These are phyloP conservation scores for Eucidaris tribuloides DNA, from an alignment of 35 echinoderm and acorn worm species.

Conservation along the genomic window DNA sequence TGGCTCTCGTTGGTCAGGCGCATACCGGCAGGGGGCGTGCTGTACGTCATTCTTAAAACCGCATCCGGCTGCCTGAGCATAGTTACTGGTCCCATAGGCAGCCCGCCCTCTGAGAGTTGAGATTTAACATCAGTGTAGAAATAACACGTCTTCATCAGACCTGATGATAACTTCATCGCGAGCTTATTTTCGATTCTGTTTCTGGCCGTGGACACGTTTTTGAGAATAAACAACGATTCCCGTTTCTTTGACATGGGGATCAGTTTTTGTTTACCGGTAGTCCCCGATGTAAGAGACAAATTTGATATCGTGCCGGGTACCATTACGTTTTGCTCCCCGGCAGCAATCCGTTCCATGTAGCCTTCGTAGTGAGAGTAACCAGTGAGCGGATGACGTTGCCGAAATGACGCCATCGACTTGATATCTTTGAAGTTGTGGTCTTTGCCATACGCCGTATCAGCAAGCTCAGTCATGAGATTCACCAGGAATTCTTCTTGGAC, in stretches of 20 bases:
- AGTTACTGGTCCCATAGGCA: neutral
- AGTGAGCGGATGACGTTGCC: constrained; percentile 41
- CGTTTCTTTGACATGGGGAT: constrained; percentile 14
- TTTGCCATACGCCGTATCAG: constrained; percentile 62
- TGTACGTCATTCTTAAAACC: neutral
- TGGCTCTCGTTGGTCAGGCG: constrained; percentile 11
- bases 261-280: constrained; percentile 43
- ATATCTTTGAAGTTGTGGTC: constrained; percentile 45
- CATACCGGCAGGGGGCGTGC: constrained; percentile 17
- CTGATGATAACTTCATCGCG: neutral
- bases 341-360: constrained; percentile 53
- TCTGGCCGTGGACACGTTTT: neutral
- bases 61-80: neutral
- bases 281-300: constrained; percentile 59
- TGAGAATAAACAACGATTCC: neutral
- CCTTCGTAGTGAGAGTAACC: constrained; percentile 49
- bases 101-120: neutral
- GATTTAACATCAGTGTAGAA: constrained; percentile 9
- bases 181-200: neutral
- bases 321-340: constrained; percentile 70
- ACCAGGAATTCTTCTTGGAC: constrained; percentile 46
- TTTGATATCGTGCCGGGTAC: constrained; percentile 13
- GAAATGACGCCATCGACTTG: constrained; percentile 10
- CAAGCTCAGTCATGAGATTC: constrained; percentile 21
- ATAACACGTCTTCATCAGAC: constrained; percentile 27